These are phyloP conservation scores for Caenorhabditis brenneri DNA, from an alignment of 1,140 invertebrate genomes.

Conservation along the genomic window DNA sequence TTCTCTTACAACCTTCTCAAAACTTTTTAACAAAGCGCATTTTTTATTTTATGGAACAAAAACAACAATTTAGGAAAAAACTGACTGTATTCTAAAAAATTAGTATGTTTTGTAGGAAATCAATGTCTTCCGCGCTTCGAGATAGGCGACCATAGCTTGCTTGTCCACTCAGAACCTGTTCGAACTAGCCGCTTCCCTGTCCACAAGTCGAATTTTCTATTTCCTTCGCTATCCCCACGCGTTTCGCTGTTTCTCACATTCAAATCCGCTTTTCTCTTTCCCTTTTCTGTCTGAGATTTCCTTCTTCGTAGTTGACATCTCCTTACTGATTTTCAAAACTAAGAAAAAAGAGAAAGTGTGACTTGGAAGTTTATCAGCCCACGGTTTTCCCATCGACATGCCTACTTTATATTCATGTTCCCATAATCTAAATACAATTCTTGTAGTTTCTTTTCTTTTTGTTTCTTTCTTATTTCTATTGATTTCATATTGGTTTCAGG, in stretches of 20 bases:
- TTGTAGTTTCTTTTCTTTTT: neutral
- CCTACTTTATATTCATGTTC: neutral
- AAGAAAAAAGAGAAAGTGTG: slow-evolving; percentile 11
- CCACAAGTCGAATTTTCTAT: neutral
- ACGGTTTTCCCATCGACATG: neutral
- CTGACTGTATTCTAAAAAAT: neutral
- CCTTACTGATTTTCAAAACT: neutral
- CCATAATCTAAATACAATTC: neutral
- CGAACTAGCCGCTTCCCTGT: slow-evolving; percentile 33
- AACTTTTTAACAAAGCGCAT: neutral
- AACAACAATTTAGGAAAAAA: neutral
- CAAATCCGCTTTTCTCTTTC: slow-evolving; percentile 10
- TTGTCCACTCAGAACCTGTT: slow-evolving; percentile 19
- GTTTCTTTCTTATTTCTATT: neutral
- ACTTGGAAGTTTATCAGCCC: neutral
- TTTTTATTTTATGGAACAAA: neutral
- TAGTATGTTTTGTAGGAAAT: neutral
- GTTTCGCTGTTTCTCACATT: slow-evolving; percentile 33
- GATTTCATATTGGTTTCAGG: neutral
- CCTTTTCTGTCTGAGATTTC: neutral
- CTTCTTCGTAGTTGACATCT: neutral
- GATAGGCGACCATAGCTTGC: slow-evolving; percentile 33
- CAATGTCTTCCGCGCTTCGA: slow-evolving; percentile 37
- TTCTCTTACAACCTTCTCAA: neutral
- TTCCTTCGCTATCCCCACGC: slow-evolving; percentile 12